Percentiles rank a stretch among this genome's conserved stretches.
Conservation (phyloP, 2,113 vertebrate genomes). For the Odobenus rosmarus region DNA sequence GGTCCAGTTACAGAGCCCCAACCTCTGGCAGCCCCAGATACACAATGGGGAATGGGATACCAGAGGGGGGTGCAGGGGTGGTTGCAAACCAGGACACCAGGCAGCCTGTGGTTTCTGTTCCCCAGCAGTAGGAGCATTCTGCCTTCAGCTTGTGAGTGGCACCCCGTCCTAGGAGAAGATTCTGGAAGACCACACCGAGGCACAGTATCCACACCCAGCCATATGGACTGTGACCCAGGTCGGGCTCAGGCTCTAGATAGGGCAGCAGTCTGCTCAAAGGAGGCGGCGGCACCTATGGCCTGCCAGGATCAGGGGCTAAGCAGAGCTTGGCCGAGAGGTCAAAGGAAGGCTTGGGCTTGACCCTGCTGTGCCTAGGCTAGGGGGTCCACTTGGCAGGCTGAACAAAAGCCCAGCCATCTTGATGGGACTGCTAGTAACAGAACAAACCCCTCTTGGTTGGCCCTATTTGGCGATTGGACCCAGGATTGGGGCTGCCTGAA, state of each 20-base stretch:
- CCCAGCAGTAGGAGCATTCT: not conserved
- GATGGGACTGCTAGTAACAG: not conserved
- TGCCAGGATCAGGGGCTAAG: not conserved
- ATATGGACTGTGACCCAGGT: not conserved
- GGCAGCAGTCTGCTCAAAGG: not conserved
- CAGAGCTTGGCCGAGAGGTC: not conserved
- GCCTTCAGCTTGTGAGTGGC: not conserved
- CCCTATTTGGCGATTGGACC: not conserved
- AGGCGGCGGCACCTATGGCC: accelerated
- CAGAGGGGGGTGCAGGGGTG: not conserved
- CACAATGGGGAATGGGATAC: not conserved
- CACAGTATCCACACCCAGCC: not conserved
- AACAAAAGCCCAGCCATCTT: not conserved
- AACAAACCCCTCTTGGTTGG: not conserved
- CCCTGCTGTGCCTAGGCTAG: no score
- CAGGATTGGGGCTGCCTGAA: not conserved
- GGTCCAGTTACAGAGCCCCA: not conserved
- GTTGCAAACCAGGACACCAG: not conserved
- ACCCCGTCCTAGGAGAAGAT: not conserved
- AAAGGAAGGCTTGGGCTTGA: not conserved
- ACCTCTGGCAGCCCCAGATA: not conserved
- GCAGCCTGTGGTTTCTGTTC: not conserved
- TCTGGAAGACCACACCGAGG: not conserved
- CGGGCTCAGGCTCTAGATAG: not conserved
- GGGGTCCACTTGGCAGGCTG: not conserved